Percentiles rank a stretch among this genome's conserved stretches.
Evolutionary conservation across 2,888 invertebrate genomes (phyloP).

Genomic region (Drosophila siamana): DNA sequence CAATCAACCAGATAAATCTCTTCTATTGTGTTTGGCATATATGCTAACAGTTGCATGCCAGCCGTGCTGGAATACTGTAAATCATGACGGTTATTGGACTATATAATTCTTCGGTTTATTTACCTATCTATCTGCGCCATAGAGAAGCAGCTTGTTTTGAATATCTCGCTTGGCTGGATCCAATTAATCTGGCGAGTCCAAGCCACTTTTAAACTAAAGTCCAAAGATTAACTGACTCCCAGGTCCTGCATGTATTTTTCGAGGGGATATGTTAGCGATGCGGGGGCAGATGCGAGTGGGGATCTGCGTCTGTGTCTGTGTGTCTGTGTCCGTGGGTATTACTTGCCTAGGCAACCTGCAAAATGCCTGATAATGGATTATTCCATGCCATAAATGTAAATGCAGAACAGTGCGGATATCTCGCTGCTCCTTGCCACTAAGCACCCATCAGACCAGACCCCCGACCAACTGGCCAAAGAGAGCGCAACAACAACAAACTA

Average conservation of each 20-base stretch:
- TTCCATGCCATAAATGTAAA: slow-evolving; percentile 80
- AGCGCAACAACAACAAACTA: slow-evolving; percentile 27
- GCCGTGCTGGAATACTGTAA: not conserved
- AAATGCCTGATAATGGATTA: slow-evolving; percentile 80
- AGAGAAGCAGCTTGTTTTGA: slow-evolving; percentile 18
- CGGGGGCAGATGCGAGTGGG: not conserved
- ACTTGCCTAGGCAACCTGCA: slow-evolving; percentile 79
- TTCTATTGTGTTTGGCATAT: too few relatives aligned
- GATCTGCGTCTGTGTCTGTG: too few relatives aligned
- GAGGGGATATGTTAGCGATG: slow-evolving; percentile 4
- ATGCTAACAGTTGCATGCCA: not conserved
- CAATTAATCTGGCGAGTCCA: slow-evolving; percentile 66
- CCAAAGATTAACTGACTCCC: slow-evolving; percentile 59
- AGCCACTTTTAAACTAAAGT: slow-evolving; percentile 72
- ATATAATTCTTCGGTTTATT: not conserved
- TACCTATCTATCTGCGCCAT: not conserved
- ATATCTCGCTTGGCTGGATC: slow-evolving; percentile 50
- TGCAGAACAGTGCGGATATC: slow-evolving; percentile 60
- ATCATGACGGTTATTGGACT: not conserved
- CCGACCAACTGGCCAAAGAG: slow-evolving; percentile 36
- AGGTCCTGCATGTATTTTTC: not conserved
- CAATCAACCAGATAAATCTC: too few relatives aligned
- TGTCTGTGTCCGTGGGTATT: slow-evolving; percentile 54
- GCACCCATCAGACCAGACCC: slow-evolving; percentile 14
- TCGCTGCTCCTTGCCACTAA: slow-evolving; percentile 18